Evolutionary conservation across 1,140 invertebrate species (phyloP).

Genomic region (Tetranychus cinnabarinus): DNA sequence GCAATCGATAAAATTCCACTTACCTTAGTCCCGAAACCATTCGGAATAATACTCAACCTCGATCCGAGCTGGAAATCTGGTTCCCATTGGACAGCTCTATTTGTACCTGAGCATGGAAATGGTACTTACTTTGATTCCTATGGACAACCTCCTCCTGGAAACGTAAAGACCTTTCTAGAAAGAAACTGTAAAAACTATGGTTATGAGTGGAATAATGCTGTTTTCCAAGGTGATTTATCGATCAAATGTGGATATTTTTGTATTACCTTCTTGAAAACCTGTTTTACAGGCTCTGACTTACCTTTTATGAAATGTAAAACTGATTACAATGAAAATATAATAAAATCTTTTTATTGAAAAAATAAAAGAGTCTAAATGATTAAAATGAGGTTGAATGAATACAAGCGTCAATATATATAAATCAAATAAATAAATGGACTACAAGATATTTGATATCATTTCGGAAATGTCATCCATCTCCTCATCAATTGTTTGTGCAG

Average conservation of each 20-base stretch:
- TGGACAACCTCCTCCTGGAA: neutral
- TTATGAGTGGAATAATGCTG: neutral
- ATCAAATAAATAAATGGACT: no score
- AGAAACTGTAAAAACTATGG: neutral
- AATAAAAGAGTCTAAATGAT: no score
- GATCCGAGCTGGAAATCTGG: neutral
- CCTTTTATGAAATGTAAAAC: neutral
- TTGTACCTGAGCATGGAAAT: neutral
- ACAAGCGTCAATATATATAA: no score
- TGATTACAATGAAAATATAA: neutral
- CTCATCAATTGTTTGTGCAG: no score
- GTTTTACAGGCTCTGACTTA: neutral
- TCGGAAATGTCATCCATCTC: no score
- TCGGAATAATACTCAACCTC: neutral
- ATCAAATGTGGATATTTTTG: neutral
- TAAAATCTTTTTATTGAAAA: neutral
- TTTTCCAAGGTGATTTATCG: neutral
- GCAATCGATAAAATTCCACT: neutral
- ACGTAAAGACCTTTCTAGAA: neutral
- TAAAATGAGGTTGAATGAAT: no score
- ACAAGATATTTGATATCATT: no score
- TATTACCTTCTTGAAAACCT: neutral
- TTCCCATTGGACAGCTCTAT: neutral
- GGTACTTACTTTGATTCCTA: neutral
- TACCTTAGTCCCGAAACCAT: neutral